Percentiles rank a stretch among this genome's conserved stretches.
Conservation (phyloP, 2,797 vertebrate species). For the Lepus oiostolus region DNA sequence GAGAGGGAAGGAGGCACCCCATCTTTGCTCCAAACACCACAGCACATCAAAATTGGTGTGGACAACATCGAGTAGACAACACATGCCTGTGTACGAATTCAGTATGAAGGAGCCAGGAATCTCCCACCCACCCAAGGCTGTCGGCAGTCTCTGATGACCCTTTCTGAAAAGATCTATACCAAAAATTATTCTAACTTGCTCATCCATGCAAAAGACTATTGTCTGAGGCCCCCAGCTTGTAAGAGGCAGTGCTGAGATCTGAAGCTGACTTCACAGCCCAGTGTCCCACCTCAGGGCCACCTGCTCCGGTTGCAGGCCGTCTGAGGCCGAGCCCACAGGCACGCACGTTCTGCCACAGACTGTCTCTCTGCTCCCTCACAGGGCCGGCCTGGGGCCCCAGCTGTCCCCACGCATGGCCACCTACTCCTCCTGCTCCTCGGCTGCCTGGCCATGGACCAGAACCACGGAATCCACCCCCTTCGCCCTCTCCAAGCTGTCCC, state of each 20-base stretch:
- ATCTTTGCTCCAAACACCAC: neutral
- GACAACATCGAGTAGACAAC: neutral
- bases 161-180: constrained; percentile 41
- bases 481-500: neutral
- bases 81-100: neutral
- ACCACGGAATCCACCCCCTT: neutral
- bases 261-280: neutral
- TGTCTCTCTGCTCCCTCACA: neutral
- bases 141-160: neutral
- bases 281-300: neutral
- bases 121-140: neutral
- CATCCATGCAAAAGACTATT: neutral
- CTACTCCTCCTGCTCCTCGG: neutral
- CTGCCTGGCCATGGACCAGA: neutral
- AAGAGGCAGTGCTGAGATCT: neutral
- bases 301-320: neutral
- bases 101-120: neutral
- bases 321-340: neutral
- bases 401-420: neutral
- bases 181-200: neutral
- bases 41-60: neutral
- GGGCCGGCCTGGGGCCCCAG: neutral
- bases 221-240: neutral
- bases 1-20: neutral
- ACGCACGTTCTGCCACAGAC: neutral